Conservation (phyloP, 2,113 vertebrate genomes). For the Rutilus rutilus region DNA sequence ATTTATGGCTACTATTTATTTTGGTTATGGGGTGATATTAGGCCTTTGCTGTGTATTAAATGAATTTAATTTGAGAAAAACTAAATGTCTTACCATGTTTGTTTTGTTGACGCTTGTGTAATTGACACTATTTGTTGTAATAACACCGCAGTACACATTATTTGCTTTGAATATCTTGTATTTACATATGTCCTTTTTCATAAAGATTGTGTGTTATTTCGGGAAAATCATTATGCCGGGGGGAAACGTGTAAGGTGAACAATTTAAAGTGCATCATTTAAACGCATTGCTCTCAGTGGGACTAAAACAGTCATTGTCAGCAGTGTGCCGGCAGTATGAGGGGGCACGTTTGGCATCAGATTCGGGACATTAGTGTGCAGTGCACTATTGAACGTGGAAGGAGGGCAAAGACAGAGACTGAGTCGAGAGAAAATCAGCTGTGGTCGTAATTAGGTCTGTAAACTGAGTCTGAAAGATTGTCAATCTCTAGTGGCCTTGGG, state of each 20-base stretch:
- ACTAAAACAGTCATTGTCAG: slow-evolving; percentile 41
- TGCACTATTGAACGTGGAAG: slow-evolving; percentile 59
- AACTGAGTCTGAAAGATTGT: slow-evolving; percentile 13
- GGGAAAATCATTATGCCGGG: too few species aligned
- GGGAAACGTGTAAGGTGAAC: slow-evolving; percentile 11
- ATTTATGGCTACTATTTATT: not conserved
- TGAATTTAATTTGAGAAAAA: not conserved
- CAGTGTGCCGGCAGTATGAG: slow-evolving; percentile 27
- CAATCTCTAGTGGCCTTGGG: slow-evolving; percentile 33
- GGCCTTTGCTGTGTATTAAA: not conserved
- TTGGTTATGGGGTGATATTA: not conserved
- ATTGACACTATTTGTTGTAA: not conserved
- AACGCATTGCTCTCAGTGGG: not conserved
- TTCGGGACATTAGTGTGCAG: slow-evolving; percentile 19
- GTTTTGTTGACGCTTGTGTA: not conserved
- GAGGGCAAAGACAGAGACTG: slow-evolving; percentile 66
- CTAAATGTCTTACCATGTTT: not conserved
- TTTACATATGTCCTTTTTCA: not conserved
- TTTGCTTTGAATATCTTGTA: not conserved
- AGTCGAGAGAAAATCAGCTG: slow-evolving; percentile 26
- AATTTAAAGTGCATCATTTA: slow-evolving; percentile 36
- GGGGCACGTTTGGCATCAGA: slow-evolving; percentile 22
- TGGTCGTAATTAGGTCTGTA: slow-evolving; percentile 40
- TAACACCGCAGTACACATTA: not conserved
- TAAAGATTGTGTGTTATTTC: not conserved